Evolutionary conservation across 2,113 vertebrate genomes (phyloP).

Genomic region (Myocastor coypus): DNA sequence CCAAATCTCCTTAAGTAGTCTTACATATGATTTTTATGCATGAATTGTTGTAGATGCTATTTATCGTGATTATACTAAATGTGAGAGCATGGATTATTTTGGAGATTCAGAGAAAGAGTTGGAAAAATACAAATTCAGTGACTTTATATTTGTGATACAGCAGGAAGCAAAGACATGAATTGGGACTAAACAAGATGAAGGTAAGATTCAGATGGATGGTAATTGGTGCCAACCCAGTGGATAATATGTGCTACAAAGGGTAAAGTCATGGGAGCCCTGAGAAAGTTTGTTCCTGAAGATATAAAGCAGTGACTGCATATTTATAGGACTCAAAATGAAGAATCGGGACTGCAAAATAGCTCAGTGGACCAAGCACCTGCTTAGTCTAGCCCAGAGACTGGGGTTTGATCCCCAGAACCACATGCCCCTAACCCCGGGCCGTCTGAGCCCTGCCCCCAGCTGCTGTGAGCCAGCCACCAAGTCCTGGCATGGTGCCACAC

Average conservation of each 20-base stretch:
- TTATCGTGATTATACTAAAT: neutral
- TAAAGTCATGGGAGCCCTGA: neutral
- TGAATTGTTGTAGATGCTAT: neutral
- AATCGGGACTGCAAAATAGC: neutral
- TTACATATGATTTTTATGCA: neutral
- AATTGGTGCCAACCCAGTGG: neutral
- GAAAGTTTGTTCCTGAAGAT: neutral
- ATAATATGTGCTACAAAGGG: neutral
- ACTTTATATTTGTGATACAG: neutral
- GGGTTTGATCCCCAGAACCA: too few relatives aligned
- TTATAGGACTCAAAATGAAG: neutral
- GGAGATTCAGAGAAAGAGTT: neutral
- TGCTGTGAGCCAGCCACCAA: too few relatives aligned
- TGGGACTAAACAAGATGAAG: neutral
- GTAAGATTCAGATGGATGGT: neutral
- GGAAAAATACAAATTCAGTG: neutral
- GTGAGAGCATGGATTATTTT: neutral
- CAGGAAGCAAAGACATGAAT: neutral
- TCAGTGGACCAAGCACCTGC: too few relatives aligned
- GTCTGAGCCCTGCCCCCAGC: too few relatives aligned
- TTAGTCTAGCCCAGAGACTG: too few relatives aligned
- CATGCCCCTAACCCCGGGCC: too few relatives aligned
- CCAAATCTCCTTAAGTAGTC: conserved; percentile 23
- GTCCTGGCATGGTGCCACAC: too few relatives aligned
- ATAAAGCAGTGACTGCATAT: neutral